Conservation (phyloP, 1,140 invertebrate species). For the Polypedilum pembai region DNA sequence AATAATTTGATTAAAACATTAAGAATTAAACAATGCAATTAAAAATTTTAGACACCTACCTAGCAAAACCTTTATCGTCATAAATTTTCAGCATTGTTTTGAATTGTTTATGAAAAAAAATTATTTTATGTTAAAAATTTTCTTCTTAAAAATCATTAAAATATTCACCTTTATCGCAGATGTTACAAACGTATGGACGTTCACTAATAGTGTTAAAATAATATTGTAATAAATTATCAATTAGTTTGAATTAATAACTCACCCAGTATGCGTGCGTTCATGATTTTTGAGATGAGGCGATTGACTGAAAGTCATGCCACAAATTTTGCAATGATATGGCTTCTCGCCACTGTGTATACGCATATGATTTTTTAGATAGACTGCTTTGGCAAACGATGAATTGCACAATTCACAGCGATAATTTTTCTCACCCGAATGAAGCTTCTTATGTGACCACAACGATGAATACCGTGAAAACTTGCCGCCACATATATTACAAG, state of each 20-base stretch:
- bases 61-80: constrained; percentile 63
- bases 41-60: too few species aligned
- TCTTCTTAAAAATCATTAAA: too few species aligned
- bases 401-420: constrained; percentile 47
- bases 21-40: too few species aligned
- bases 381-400: constrained; percentile 77
- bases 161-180: constrained; percentile 62
- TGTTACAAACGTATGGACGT: constrained; percentile 83
- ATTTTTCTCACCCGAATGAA: constrained; percentile 80
- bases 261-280: constrained; percentile 78
- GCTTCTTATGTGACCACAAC: constrained; percentile 75
- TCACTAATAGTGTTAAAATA: constrained; percentile 47
- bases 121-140: too few species aligned
- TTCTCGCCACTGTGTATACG: constrained; percentile 74
- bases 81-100: too few species aligned
- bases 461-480: constrained; percentile 76
- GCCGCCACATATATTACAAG: constrained; percentile 78
- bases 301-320: constrained; percentile 81
- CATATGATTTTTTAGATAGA: constrained; percentile 86
- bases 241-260: neutral
- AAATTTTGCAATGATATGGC: constrained; percentile 75
- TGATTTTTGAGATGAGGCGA: constrained; percentile 88
- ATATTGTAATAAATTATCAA: neutral
- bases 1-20: too few species aligned
- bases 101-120: too few species aligned